Base-by-base conservation (phyloP, 53 echinoderm and acorn worm species). In the Apostichopus leukothele region DNA sequence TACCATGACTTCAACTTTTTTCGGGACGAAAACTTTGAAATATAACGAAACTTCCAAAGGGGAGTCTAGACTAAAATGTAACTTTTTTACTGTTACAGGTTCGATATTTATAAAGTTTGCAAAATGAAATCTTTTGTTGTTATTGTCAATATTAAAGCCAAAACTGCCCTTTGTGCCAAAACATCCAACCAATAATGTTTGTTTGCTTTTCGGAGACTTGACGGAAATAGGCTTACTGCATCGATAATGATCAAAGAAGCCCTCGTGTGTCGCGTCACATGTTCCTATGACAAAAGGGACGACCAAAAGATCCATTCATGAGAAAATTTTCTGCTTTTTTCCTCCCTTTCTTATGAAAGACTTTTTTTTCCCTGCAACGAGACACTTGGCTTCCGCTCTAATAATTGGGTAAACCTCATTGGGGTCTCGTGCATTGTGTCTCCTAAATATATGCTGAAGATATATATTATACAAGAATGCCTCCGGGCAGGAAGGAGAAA, bases 381-480 rank as follows among this genome's bases (percentile, higher is more conserved):
- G 71, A 71, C 71, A 71, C 20, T 71, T 71, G 71, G 71, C 71
- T 71, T 71, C 71, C 18, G 71, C 71, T 71, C 71, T 19, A 71
- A 71, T 71, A 71, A 71, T 18, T 71, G 71, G 71, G 71, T 71
- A 71, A n/a, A 71, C 71, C 13, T 18, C 18, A 71, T 71, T 71
- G n/a, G 68, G 6, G 18, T 71, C 71, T 71, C 18, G 18, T 18
- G 71, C 14, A 71, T 71, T 19, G 71, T 71, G 71, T 18, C 71
- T 71, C 71, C 18, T 71, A 39, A 39, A 39, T 39, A 39, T 3
- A 39, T 39, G 39, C 39, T 39, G 39, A 39, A 39, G 39, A 39
- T 39, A 39, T 39, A 39, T 39, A 39, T 39, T 39, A 71, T 71
- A 71, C 20, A 19, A 71, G 14, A 71, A 13, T 18, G n/a, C 71